phyloP scores from a whole-genome alignment of 2,888 invertebrate species.

The Drosophila helvetica region DNA sequence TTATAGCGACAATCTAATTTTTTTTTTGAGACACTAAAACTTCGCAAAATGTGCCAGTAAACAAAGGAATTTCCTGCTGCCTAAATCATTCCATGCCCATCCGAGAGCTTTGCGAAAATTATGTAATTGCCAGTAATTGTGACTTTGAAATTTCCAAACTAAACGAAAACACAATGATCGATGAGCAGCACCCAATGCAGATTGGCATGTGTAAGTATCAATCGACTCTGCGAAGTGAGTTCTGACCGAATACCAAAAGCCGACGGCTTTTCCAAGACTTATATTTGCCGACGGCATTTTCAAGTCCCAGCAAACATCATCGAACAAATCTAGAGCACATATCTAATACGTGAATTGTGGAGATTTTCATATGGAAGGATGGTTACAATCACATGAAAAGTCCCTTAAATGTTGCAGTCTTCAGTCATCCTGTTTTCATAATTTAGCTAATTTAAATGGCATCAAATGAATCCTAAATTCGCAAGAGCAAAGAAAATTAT shows the following conservation, averaged over 20 bases:
- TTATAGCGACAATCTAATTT: constrained; percentile 28
- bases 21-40: neutral
- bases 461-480: no score
- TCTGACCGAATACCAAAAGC: constrained; percentile 5
- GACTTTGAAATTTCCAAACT: constrained; percentile 2
- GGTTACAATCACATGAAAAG: no score
- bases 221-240: no score
- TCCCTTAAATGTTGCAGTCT: no score
- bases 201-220: constrained; percentile 83
- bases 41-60: constrained; percentile 9
- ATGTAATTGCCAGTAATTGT: constrained; percentile 41
- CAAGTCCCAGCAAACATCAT: neutral
- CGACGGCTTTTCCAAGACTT: constrained; percentile 35
- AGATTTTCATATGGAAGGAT: no score
- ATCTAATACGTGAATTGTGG: neutral
- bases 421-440: no score
- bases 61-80: constrained; percentile 2
- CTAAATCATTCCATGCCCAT: neutral
- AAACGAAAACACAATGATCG: constrained; percentile 75
- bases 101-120: constrained; percentile 8
- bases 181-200: constrained; percentile 83
- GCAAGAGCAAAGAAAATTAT: no score
- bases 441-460: no score
- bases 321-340: neutral
- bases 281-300: constrained; percentile 9